Conservation (phyloP, 2,113 vertebrate genomes). For the Castor canadensis region DNA sequence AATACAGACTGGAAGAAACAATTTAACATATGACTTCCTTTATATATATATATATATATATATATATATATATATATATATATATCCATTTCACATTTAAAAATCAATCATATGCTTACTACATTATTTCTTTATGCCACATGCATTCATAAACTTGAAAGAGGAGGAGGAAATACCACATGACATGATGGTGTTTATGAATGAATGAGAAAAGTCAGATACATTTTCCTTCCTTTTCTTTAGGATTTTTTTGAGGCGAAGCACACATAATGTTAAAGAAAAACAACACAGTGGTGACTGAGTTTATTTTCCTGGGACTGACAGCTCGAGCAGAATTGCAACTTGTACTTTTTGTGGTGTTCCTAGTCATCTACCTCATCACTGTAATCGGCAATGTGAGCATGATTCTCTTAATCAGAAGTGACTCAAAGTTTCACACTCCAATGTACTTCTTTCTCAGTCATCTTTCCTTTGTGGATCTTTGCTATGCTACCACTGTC, state of each 20-base stretch:
- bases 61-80: no score
- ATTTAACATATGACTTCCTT: neutral
- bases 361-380: slow-evolving; percentile 70
- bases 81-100: neutral
- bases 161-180: neutral
- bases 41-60: no score
- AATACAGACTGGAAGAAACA: no score
- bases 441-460: slow-evolving; percentile 84
- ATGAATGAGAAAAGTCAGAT: neutral
- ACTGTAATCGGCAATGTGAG: slow-evolving; percentile 73
- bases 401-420: no score
- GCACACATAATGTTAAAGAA: neutral
- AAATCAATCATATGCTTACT: neutral
- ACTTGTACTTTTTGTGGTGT: slow-evolving; percentile 48
- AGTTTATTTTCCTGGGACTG: slow-evolving; percentile 65
- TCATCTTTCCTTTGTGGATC: slow-evolving; percentile 77
- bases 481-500: slow-evolving; percentile 81
- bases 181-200: no score
- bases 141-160: neutral
- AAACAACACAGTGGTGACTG: neutral
- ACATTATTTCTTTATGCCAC: neutral
- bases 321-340: slow-evolving; percentile 36
- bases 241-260: neutral
- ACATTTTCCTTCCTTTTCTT: neutral
- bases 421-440: no score